Evolutionary conservation across 2,888 invertebrate genomes (phyloP).

Genomic region (Brenthis hecate): DNA sequence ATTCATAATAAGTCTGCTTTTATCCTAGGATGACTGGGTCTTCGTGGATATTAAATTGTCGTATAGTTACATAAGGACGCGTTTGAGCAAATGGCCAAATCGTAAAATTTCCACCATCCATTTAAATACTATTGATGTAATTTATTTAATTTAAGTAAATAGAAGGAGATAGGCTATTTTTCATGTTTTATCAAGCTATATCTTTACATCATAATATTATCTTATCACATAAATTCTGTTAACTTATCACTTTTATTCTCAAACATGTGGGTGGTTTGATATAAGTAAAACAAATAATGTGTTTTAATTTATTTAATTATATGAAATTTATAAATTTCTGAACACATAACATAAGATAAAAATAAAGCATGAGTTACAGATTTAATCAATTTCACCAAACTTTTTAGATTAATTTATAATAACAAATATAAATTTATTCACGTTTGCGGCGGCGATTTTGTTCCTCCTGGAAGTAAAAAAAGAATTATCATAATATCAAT

Average conservation of each 20-base stretch:
- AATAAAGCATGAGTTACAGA: slow-evolving; percentile 34
- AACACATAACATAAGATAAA: slow-evolving; percentile 28
- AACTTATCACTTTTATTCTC: neutral
- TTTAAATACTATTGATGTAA: too few relatives aligned
- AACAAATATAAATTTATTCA: slow-evolving; percentile 57
- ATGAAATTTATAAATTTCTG: slow-evolving; percentile 33
- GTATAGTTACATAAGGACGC: too few relatives aligned
- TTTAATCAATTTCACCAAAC: slow-evolving; percentile 36
- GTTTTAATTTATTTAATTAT: slow-evolving; percentile 31
- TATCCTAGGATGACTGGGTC: too few relatives aligned
- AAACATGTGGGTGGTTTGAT: neutral
- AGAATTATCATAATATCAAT: slow-evolving; percentile 28
- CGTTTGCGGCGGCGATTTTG: slow-evolving; percentile 77
- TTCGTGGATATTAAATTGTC: too few relatives aligned
- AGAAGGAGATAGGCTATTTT: too few relatives aligned
- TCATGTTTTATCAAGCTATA: too few relatives aligned
- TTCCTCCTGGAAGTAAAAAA: slow-evolving; percentile 69
- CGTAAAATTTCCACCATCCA: too few relatives aligned
- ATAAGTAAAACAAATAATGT: slow-evolving; percentile 22
- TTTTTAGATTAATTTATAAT: slow-evolving; percentile 16
- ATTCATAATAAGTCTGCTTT: too few relatives aligned
- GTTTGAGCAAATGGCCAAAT: too few relatives aligned
- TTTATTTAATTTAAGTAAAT: too few relatives aligned
- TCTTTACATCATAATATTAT: too few relatives aligned
- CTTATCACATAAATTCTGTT: too few relatives aligned